These are phyloP conservation scores for Pavo muticus DNA, from an alignment of 2,113 vertebrate genomes.

Conservation along the genomic window DNA sequence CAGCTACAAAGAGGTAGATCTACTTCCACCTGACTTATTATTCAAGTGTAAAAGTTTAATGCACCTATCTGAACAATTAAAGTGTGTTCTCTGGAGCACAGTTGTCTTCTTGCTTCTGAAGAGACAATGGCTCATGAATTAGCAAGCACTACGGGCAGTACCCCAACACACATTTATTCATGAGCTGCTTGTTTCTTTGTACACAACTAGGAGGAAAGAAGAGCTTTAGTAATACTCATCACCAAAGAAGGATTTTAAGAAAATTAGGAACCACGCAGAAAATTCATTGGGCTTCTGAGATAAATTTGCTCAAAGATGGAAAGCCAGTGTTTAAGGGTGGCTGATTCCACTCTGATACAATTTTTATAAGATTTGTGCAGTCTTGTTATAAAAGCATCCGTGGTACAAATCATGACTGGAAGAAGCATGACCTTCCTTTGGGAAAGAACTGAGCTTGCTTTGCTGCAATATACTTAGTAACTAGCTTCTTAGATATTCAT, in stretches of 20 bases:
- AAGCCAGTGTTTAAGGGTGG: background rate
- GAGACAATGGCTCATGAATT: background rate
- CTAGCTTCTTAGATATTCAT: background rate
- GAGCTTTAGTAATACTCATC: background rate
- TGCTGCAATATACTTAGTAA: background rate
- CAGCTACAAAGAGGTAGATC: background rate
- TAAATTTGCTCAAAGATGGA: background rate
- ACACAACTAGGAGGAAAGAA: background rate
- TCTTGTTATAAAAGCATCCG: background rate
- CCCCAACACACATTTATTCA: background rate
- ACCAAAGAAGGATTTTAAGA: conserved; percentile 3
- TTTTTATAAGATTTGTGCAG: conserved; percentile 22
- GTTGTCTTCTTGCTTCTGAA: conserved; percentile 3
- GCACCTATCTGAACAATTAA: conserved; percentile 29
- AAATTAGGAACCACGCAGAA: background rate
- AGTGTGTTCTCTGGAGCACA: background rate
- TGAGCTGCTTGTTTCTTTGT: background rate
- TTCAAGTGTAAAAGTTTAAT: conserved; percentile 17
- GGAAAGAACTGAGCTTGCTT: background rate
- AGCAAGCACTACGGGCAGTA: background rate
- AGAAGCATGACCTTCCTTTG: background rate
- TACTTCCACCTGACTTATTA: background rate
- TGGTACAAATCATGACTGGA: background rate
- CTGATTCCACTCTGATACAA: conserved; percentile 6
- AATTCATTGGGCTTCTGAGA: background rate